These are phyloP conservation scores for Diplodus sargus DNA, from an alignment of 2,797 vertebrate genomes.

Conservation along the genomic window DNA sequence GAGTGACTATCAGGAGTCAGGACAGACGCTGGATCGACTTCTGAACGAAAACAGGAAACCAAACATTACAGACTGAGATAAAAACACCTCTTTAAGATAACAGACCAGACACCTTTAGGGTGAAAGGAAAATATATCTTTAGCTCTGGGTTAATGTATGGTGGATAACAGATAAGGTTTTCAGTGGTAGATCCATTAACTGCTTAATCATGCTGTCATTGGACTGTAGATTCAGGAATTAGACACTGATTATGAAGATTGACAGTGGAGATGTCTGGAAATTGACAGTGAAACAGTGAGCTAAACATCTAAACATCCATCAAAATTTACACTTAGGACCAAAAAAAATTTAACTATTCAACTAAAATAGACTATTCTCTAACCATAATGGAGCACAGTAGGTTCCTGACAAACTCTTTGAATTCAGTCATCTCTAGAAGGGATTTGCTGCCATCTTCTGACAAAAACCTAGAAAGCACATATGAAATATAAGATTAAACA, in stretches of 20 bases:
- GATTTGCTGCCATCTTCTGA: constrained; percentile 76
- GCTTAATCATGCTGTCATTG: constrained; percentile 10
- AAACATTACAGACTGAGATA: constrained; percentile 43
- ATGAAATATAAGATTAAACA: background rate
- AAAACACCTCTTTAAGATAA: constrained; percentile 63
- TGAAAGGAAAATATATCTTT: constrained; percentile 41
- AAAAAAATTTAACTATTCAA: too few relatives aligned
- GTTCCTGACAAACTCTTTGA: background rate
- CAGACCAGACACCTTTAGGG: constrained; percentile 18
- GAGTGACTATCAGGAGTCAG: constrained; percentile 46
- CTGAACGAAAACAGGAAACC: constrained; percentile 81
- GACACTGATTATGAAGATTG: background rate
- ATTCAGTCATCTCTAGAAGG: background rate
- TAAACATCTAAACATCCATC: background rate
- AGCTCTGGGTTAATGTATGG: background rate
- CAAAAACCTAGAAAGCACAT: constrained; percentile 29
- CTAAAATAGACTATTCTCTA: background rate
- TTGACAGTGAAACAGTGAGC: background rate
- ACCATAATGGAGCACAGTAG: background rate
- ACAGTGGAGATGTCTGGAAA: background rate
- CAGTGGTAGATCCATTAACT: background rate
- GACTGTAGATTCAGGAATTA: background rate
- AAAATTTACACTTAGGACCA: background rate
- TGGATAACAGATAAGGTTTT: constrained; percentile 34
- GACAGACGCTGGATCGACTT: constrained; percentile 51